phyloP scores from a whole-genome alignment of 2,797 vertebrate species.

The Anabas testudineus region DNA sequence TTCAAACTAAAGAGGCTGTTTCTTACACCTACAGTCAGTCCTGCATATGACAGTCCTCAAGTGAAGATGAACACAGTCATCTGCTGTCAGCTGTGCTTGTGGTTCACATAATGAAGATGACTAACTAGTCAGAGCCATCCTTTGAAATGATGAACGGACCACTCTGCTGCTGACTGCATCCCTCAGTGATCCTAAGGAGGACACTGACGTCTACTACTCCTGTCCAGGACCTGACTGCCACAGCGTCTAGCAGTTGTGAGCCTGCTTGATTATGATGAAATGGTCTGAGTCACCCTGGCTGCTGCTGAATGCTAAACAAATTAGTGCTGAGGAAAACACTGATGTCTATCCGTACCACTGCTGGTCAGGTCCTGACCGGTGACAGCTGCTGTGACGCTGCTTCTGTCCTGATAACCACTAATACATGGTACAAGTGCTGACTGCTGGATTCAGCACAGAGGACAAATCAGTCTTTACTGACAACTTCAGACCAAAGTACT shows the following conservation, averaged over 20 bases:
- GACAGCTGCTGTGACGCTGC: not conserved
- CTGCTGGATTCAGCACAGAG: not conserved
- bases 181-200: constrained; percentile 1
- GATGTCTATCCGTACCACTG: constrained; percentile 1
- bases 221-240: not conserved
- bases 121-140: constrained; percentile 14
- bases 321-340: constrained; percentile 5
- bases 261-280: not conserved
- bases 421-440: not conserved
- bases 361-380: constrained; percentile 9
- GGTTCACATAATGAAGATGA: constrained; percentile 8
- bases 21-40: not conserved
- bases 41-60: not conserved
- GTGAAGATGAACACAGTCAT: constrained; percentile 15
- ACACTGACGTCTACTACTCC: not conserved
- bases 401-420: not conserved
- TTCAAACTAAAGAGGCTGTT: not conserved
- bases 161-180: not conserved
- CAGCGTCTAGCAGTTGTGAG: not conserved
- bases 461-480: not conserved
- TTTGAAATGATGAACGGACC: constrained; percentile 6
- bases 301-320: not conserved
- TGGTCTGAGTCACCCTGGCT: not conserved
- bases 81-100: constrained; percentile 14
- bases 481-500: not conserved